Evolutionary conservation across 2,888 invertebrate species (phyloP).

Genomic region (Norana najaformis): DNA sequence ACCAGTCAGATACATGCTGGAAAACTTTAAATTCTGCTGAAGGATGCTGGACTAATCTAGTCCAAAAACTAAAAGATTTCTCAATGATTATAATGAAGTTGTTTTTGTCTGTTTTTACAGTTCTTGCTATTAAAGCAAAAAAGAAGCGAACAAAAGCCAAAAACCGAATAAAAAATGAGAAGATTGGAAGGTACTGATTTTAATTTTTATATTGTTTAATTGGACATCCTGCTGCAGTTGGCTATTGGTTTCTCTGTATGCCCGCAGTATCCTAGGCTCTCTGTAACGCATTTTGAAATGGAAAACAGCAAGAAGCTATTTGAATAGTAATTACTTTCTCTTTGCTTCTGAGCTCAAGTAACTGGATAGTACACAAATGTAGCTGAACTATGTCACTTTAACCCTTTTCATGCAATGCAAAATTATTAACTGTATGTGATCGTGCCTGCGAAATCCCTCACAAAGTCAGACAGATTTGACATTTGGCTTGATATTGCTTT

Average conservation of each 20-base stretch:
- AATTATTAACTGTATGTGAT: not conserved
- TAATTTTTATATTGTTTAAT: not conserved
- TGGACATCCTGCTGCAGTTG: not conserved
- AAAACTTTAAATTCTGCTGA: no score
- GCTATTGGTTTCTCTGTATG: not conserved
- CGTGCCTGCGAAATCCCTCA: not conserved
- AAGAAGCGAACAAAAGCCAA: slow-evolving; percentile 64
- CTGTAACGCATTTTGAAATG: not conserved
- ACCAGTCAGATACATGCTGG: not conserved
- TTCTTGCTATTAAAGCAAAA: slow-evolving; percentile 66
- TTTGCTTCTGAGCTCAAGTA: not conserved
- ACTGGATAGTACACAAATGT: not conserved
- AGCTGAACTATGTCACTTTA: not conserved
- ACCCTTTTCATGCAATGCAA: not conserved
- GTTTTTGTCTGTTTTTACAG: slow-evolving; percentile 53
- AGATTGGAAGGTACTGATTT: slow-evolving; percentile 49
- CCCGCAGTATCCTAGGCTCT: not conserved
- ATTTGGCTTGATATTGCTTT: not conserved
- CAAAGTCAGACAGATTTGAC: no score
- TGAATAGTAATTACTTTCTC: not conserved
- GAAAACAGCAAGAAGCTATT: not conserved
- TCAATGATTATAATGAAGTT: not conserved
- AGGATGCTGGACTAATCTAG: no score
- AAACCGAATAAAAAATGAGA: slow-evolving; percentile 54
- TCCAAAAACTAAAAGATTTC: no score